Base-by-base conservation (phyloP, 2,113 vertebrate species). In the Stigmatopora argus region DNA sequence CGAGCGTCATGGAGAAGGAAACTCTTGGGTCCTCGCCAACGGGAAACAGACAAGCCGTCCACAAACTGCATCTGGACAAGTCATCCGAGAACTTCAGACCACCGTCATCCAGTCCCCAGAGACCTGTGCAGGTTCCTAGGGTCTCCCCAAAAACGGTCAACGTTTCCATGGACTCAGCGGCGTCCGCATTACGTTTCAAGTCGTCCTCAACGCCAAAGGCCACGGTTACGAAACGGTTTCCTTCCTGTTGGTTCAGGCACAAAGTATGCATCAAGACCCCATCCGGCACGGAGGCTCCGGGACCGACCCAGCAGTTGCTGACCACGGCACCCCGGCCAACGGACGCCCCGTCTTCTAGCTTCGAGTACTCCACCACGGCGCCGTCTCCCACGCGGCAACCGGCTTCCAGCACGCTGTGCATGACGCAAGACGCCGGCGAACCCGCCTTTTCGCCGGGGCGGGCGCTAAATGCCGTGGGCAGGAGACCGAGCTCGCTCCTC, bases 31-130 rank as follows among this genome's bases (percentile, higher is more conserved):
- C 89, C 0, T 78, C 70, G 69, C 93, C 95, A 70, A 93, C 62
- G 0, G 95, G 94, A 71, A 97, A 98, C 72, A 98, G 88, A 64
- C 93, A 83, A 0, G 89, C 90, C 11, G 88, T 94, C 97, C 97
- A 99, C 77, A 99, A 78, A 70, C 91, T 93, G 49, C 91, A 47
- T 14, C 0, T 0, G 0, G 75, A 47, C 7, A 13, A 62, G 2
- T 81, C 80, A 2, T 90, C 74, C 0, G 93, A 95, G 85, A 97
- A 95, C 13, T 88, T 88, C 56, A 93, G 67, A 0, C 66, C 69
- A 0, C 91, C 92, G 2, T 72, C 18, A 17, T 75, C 62, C 18
- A 95, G 2, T 6, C 89, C 88, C 94, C 95, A 96, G n/a, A 58
- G 81, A 23, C 71, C 67, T 41, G 94, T 73, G 69, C 93, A 94